Base-by-base conservation (phyloP, 1,140 invertebrate species). In the Macrostomum lignano region DNA sequence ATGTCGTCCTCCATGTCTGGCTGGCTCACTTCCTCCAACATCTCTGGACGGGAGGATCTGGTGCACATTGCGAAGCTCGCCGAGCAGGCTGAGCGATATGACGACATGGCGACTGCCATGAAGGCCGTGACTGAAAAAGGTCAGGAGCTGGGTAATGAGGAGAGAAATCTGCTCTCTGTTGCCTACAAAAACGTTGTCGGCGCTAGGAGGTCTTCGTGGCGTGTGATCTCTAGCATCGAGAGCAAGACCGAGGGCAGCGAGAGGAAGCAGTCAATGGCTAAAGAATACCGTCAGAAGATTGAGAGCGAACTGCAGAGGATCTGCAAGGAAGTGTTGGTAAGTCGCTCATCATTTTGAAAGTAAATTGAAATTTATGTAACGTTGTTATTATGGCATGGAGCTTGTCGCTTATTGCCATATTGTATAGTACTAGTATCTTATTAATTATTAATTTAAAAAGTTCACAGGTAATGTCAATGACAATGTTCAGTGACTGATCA, bases 151-250 rank as follows among this genome's bases (percentile, higher is more conserved):
- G 37, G 43, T 17, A 47, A 52, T 15, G 82, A 93, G 56, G 84
- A 93, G 61, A 67, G 84, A 47, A 93, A 93, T 54, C 66, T 93
- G 33, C 67, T 93, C 28, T 88, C 81, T 15, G 84, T 93, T 35
- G 82, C 82, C 10, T 93, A 91, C 63, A 94, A 94, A 67, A 93
- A 93, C 67, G 82, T 93, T 20, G 86, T 93, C 50, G 82, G 82
- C 40, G 77, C 82, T 39, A 69, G 81, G 40, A 67, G 86, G 46
- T 81, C 84, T 25, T 82, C 78, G 19, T 94, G 84, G 84, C 67
- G 86, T 49, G 81, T 94, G 49, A 86, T 96, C 54, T 88, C 77
- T 44, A 84, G 57, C 86, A 93, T 47, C 81, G 93, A 45, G 79
- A 73, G 47, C 78, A 88, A 52, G 82, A 91, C 68, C 79, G 86